Percentiles rank a stretch among this genome's conserved stretches.
phyloP scores from a whole-genome alignment of 2,113 vertebrate genomes.

The Phrynosoma blainvillii region DNA sequence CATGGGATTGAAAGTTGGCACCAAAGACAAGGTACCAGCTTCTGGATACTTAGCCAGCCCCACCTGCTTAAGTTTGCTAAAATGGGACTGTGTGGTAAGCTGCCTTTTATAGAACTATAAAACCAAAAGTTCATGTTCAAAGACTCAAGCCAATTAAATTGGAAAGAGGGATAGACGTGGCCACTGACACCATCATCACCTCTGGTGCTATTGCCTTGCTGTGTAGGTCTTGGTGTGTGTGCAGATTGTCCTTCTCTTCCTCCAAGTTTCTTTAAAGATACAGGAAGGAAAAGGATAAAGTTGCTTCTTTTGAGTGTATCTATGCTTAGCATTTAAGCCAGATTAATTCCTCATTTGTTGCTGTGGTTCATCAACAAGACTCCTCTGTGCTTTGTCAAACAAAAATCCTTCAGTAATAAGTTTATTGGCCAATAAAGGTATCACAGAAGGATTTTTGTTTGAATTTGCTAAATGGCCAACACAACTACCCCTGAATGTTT shows the following conservation, averaged over 20 bases:
- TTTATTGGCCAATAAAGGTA: too few relatives aligned
- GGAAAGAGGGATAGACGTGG: conserved; percentile 7
- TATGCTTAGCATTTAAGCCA: neutral
- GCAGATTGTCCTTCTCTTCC: neutral
- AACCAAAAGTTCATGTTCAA: conserved; percentile 59
- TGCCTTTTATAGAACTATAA: conserved; percentile 78
- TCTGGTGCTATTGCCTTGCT: fast-evolving
- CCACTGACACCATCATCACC: conserved; percentile 5
- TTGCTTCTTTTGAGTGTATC: neutral
- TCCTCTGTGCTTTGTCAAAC: neutral
- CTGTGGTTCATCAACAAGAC: neutral
- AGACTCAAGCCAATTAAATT: conserved; percentile 44
- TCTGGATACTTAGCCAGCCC: conserved; percentile 31
- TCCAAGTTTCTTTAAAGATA: neutral
- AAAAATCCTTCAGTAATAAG: too few relatives aligned
- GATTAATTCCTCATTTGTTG: neutral
- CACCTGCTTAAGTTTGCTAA: conserved; percentile 69
- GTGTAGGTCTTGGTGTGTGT: neutral
- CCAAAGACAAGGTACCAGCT: conserved; percentile 27
- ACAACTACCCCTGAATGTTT: too few relatives aligned
- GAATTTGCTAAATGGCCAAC: too few relatives aligned
- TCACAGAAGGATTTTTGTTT: too few relatives aligned
- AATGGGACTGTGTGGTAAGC: conserved; percentile 72
- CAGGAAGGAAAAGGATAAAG: neutral
- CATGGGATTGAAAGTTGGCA: conserved; percentile 51